Evolutionary conservation across 1,140 invertebrate genomes (phyloP).

Genomic region (Littorina saxatilis): DNA sequence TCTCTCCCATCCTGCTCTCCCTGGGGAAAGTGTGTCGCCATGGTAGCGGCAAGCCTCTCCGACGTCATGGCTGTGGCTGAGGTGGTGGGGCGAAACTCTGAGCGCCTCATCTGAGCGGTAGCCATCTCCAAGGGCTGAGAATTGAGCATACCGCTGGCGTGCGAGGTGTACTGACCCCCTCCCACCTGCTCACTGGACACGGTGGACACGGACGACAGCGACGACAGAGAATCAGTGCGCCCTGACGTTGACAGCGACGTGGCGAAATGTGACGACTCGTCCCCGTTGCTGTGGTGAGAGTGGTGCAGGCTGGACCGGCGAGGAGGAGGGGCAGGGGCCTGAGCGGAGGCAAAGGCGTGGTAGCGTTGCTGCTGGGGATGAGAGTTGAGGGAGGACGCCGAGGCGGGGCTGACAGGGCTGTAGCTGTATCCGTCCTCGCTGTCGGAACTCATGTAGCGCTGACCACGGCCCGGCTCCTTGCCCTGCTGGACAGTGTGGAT

Average conservation of each 20-base stretch:
- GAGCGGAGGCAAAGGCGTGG: not conserved
- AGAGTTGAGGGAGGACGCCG: not conserved
- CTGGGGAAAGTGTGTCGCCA: constrained; percentile 64
- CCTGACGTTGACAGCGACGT: constrained; percentile 54
- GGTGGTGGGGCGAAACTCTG: not conserved
- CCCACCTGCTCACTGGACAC: constrained; percentile 58
- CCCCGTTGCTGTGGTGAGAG: constrained; percentile 26
- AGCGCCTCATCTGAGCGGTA: constrained; percentile 5
- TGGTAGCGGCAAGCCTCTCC: constrained; percentile 64
- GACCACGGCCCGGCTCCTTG: constrained; percentile 1
- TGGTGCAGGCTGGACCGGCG: not conserved
- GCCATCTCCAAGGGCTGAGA: constrained; percentile 13
- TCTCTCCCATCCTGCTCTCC: constrained; percentile 48
- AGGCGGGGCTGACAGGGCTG: constrained; percentile 44
- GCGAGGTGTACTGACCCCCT: constrained; percentile 18
- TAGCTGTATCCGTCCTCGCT: constrained; percentile 56
- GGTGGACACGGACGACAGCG: constrained; percentile 68
- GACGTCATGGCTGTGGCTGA: constrained; percentile 54
- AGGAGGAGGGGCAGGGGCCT: not conserved
- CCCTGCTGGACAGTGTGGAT: constrained; percentile 62
- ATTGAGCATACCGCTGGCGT: constrained; percentile 31
- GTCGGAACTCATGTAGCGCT: constrained; percentile 52
- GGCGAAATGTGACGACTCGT: constrained; percentile 40
- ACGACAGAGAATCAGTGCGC: constrained; percentile 65
- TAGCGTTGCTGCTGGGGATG: not conserved